Conservation (phyloP, 2,888 invertebrate genomes). For the Allygus modestus region DNA sequence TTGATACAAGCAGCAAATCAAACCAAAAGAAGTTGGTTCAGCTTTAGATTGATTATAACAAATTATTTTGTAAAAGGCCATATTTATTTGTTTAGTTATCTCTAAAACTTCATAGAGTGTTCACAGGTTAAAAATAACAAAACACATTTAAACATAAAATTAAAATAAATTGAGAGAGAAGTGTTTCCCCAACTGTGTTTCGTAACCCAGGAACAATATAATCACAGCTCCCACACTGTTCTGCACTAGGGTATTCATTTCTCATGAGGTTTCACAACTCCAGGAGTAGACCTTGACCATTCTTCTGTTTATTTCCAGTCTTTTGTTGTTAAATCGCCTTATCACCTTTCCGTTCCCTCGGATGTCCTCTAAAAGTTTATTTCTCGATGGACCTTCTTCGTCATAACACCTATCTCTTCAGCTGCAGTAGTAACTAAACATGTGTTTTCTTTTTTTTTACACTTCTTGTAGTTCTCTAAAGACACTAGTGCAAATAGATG, state of each 20-base stretch:
- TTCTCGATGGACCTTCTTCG: neutral
- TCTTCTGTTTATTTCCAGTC: conserved; percentile 32
- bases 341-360: conserved; percentile 6
- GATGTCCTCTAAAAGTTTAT: conserved; percentile 20
- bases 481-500: neutral
- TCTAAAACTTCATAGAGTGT: too few relatives aligned
- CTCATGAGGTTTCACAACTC: neutral
- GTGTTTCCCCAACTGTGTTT: neutral
- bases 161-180: too few relatives aligned
- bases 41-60: too few relatives aligned
- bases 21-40: too few relatives aligned
- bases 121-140: too few relatives aligned
- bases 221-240: conserved; percentile 10
- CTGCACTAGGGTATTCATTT: neutral
- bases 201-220: neutral
- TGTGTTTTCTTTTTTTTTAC: neutral
- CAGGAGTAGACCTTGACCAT: conserved; percentile 16
- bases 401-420: neutral
- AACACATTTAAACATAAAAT: too few relatives aligned
- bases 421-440: neutral
- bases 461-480: neutral
- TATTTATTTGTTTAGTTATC: too few relatives aligned
- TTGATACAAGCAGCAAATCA: too few relatives aligned
- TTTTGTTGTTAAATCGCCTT: conserved; percentile 15
- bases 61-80: too few relatives aligned